Evolutionary conservation across 2,888 invertebrate species (phyloP).

Genomic region (Corbicula japonica): DNA sequence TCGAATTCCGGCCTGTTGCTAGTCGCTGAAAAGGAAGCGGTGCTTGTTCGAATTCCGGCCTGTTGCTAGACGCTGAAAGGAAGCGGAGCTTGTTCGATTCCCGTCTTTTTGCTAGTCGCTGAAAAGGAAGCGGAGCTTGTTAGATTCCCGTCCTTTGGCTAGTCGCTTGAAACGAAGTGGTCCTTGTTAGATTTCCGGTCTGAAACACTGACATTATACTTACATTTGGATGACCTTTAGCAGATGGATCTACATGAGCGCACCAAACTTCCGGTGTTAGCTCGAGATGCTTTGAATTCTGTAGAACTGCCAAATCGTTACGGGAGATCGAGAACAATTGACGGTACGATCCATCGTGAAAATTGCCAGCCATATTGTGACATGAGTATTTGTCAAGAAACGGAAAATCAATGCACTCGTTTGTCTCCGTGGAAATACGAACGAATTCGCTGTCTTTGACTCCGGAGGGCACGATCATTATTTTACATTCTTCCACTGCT

Average conservation of each 20-base stretch:
- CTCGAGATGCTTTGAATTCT: background rate
- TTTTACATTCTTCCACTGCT: too few species aligned
- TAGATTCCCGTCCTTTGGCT: too few species aligned
- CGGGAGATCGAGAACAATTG: constrained; percentile 11
- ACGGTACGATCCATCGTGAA: constrained; percentile 24
- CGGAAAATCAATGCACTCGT: constrained; percentile 22
- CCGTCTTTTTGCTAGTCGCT: too few species aligned
- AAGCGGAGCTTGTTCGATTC: too few species aligned
- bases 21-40: too few species aligned
- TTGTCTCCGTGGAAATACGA: background rate
- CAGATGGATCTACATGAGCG: background rate
- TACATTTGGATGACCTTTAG: background rate
- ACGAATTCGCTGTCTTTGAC: background rate
- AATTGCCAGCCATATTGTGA: background rate
- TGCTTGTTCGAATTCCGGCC: too few species aligned
- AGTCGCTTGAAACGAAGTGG: background rate
- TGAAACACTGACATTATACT: too few species aligned
- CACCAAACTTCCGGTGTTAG: background rate
- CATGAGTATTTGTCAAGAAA: background rate
- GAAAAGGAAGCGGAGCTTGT: too few species aligned
- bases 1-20: too few species aligned
- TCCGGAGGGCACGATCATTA: constrained; percentile 7
- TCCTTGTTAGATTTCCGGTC: too few species aligned
- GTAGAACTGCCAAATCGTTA: background rate
- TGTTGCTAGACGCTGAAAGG: too few species aligned